Evolutionary conservation across 2,113 vertebrate genomes (phyloP), one percentile per base, ranked within the genome.

Genomic region (Pimephales promelas): DNA sequence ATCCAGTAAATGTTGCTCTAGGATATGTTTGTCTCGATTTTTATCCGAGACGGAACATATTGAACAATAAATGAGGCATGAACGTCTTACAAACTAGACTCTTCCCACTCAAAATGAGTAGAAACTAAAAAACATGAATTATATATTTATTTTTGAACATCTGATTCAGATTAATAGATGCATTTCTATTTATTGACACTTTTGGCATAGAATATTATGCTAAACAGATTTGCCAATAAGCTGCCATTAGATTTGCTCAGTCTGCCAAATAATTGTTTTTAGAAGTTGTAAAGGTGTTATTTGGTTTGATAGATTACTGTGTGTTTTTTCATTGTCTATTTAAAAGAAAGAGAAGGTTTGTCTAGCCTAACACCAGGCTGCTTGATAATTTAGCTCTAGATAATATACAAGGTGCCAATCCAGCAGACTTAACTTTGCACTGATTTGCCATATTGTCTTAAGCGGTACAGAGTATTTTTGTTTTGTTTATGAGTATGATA

Each of bases 381-480:
- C 8, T 54, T 72, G 10, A 70, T 73, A 3, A 82, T 72, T 72
- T 22, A 82, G 34, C 34, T 57, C 68, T 45, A 8, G 20, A 26
- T n/a, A 49, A 75, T 24, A 57, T 66, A 34, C 34, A 13, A 28
- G 74, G 74, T 45, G 85, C 22, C 56, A 74, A 74, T 76, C 70
- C 70, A 72, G 82, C 28, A 20, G 72, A 82, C 10, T 28, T 71
- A 86, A 82, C 24, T 75, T 91, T 91, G 89, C 90, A 90, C 91
- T 91, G 87, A 89, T 83, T 79, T 86, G 83, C 88, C 87, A 24
- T 68, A 10, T 85, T 90, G 87, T 89, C 85, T 92, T 90, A 88
- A 88, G 66, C 62, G 59, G 36, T 20, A 43, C 45, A 22, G 56
- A 72, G 13, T 66, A 26, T 81, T 57, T 56, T 24, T 45, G 43